Evolutionary conservation across 2,113 vertebrate species (phyloP).

Genomic region (Brachypodius melanocephalos): DNA sequence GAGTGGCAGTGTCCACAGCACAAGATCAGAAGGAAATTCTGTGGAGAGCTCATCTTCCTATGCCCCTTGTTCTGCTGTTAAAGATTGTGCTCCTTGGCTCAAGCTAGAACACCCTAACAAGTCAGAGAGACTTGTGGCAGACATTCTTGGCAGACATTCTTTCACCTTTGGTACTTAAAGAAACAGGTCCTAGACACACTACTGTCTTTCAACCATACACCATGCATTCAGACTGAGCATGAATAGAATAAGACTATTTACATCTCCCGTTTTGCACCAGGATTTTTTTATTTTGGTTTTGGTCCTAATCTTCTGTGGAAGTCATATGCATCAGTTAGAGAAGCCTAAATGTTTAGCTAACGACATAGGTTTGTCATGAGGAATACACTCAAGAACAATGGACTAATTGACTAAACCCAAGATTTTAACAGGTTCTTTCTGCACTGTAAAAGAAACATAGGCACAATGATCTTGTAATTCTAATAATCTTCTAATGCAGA

Average conservation of each 20-base stretch:
- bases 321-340: not conserved
- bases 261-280: not conserved
- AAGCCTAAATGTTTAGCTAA: not conserved
- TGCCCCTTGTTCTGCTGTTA: not conserved
- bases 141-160: not conserved
- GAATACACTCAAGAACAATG: not conserved
- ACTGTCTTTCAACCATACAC: not conserved
- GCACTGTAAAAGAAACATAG: not conserved
- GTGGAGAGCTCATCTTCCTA: not conserved
- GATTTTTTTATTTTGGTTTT: conserved; percentile 1
- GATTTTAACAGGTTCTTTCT: not conserved
- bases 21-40: not conserved
- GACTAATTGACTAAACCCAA: not conserved
- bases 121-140: not conserved
- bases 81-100: not conserved
- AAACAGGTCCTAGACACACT: not conserved
- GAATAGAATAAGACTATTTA: not conserved
- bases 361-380: not conserved
- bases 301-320: not conserved
- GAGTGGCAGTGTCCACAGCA: not conserved
- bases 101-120: not conserved
- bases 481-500: not conserved
- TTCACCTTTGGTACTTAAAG: not conserved
- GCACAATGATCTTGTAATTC: not conserved
- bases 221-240: not conserved